phyloP scores from a whole-genome alignment of 37 sponge, comb jelly and placozoan genomes.

The Ianthella basta region DNA sequence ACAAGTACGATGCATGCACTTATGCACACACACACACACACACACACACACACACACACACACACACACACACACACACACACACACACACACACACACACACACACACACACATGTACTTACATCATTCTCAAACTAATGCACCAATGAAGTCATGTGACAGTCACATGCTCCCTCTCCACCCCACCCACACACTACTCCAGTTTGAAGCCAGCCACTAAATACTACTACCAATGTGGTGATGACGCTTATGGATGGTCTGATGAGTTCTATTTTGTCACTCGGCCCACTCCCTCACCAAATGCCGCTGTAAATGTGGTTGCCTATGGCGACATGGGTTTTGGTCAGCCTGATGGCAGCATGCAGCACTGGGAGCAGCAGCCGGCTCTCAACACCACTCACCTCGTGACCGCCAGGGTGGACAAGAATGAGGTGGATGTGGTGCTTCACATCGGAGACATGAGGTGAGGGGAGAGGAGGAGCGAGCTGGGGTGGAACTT shows the following conservation, averaged over 20 bases:
- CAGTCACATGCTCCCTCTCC: too few relatives aligned
- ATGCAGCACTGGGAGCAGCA: conserved; percentile 39
- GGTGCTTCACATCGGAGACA: conserved; percentile 87
- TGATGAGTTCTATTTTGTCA: conserved; percentile 46
- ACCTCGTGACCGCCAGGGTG: conserved; percentile 27
- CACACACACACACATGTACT: too few relatives aligned
- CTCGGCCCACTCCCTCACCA: conserved; percentile 40
- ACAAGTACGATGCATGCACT: conserved; percentile 13
- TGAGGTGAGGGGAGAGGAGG: conserved; percentile 79
- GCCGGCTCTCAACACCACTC: conserved; percentile 61
- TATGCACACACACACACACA: too few relatives aligned
- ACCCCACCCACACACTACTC: neutral
- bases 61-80: too few relatives aligned
- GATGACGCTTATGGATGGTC: conserved; percentile 65
- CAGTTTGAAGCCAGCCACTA: conserved; percentile 55
- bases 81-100: too few relatives aligned
- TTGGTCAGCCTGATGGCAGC: conserved; percentile 58
- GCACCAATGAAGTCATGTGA: too few relatives aligned
- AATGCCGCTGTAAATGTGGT: conserved; percentile 42
- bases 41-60: too few relatives aligned
- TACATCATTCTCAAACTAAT: too few relatives aligned
- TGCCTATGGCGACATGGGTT: conserved; percentile 72
- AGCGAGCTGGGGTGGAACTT: neutral
- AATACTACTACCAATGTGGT: conserved; percentile 69
- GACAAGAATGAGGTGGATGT: conserved; percentile 51